Percentiles rank a stretch among this genome's conserved stretches.
These are phyloP conservation scores for Lampris incognitus DNA, from an alignment of 2,113 vertebrate genomes.

Conservation along the genomic window DNA sequence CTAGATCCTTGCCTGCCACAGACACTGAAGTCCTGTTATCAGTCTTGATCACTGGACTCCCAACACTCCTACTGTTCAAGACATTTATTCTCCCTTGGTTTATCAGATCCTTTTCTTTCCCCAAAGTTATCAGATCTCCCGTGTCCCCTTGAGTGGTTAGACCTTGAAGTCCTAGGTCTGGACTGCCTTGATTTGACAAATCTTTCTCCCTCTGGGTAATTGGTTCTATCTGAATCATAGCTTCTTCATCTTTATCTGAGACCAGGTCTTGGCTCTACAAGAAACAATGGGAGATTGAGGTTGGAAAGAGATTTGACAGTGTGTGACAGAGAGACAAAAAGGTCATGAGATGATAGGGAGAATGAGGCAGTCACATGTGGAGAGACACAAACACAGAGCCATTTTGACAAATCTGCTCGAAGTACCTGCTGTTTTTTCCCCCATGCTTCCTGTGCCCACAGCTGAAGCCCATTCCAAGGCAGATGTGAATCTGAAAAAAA, in stretches of 20 bases:
- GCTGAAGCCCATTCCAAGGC: slow-evolving; percentile 50
- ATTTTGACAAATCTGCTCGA: neutral
- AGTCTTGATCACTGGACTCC: neutral
- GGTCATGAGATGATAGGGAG: neutral
- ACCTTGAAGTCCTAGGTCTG: neutral
- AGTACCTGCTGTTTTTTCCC: slow-evolving; percentile 73
- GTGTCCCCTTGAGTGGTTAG: neutral
- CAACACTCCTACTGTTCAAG: neutral
- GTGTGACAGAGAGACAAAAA: neutral
- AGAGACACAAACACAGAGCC: neutral
- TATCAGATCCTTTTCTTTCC: neutral
- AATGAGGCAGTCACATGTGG: neutral
- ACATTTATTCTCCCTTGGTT: neutral
- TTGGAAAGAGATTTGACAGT: neutral
- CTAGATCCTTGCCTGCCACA: neutral
- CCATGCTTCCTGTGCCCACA: slow-evolving; percentile 50
- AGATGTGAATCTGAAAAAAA: slow-evolving; percentile 26
- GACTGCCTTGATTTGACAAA: neutral
- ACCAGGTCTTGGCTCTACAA: slow-evolving; percentile 39
- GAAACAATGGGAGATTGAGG: neutral
- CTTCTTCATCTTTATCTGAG: slow-evolving; percentile 1
- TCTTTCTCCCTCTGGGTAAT: neutral
- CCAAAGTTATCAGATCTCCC: neutral
- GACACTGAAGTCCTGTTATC: neutral
- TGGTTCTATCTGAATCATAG: slow-evolving; percentile 8